These are phyloP conservation scores for Azorinus chamasolen DNA, from an alignment of 2,888 invertebrate genomes.

Conservation along the genomic window DNA sequence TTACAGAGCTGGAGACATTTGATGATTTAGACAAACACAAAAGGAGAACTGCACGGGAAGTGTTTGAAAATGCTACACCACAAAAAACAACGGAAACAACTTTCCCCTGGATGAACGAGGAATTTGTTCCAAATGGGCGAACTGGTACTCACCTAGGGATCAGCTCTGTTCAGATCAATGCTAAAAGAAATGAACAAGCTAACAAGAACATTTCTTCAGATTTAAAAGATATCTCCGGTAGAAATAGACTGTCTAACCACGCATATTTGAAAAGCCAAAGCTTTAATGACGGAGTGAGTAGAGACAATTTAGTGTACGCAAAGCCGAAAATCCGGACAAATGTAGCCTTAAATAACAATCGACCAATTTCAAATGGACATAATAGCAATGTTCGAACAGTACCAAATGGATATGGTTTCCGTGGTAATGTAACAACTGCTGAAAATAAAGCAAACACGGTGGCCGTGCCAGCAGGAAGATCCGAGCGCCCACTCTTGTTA, in stretches of 20 bases:
- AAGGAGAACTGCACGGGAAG: not conserved
- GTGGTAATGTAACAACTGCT: not conserved
- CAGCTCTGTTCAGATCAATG: conserved; percentile 58
- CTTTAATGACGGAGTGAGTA: too few species aligned
- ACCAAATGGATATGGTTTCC: not conserved
- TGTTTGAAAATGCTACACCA: not conserved
- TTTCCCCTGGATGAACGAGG: conserved; percentile 64
- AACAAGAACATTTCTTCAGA: conserved; percentile 4
- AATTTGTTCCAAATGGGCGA: conserved; percentile 36
- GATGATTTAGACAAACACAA: too few species aligned
- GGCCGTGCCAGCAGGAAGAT: too few species aligned
- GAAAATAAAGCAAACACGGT: not conserved
- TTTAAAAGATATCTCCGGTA: not conserved
- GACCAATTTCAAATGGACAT: too few species aligned
- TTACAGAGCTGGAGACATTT: too few species aligned
- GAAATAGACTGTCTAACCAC: too few species aligned
- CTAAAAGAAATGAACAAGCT: conserved; percentile 28
- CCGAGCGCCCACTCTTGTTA: too few species aligned
- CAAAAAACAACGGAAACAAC: conserved; percentile 34
- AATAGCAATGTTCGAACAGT: not conserved
- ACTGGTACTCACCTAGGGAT: conserved; percentile 51
- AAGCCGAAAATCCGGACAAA: too few species aligned
- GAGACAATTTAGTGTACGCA: too few species aligned
- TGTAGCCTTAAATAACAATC: too few species aligned
- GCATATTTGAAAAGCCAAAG: too few species aligned